Base-by-base conservation (phyloP, 2,797 vertebrate genomes). In the Etheostoma nigrum region DNA sequence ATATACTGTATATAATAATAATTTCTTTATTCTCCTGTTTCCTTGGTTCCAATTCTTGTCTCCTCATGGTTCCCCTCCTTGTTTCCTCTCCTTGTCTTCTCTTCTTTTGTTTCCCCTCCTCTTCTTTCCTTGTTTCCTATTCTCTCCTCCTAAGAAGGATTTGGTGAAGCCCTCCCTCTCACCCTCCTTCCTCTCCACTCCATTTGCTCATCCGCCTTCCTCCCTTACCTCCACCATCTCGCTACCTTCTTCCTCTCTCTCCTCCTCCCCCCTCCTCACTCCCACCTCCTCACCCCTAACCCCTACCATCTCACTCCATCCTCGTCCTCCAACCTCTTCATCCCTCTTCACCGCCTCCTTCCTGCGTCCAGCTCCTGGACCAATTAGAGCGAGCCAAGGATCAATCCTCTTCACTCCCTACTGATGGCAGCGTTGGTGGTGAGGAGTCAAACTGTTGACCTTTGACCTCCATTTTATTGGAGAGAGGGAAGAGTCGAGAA, bases 361-460 rank as follows among this genome's bases (percentile, higher is more conserved):
- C 79, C 94, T 99, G 72, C 95, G 96, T 83, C 95, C 97, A 0
- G 96, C 96, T 47, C 97, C 97, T 0, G 97, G 97, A 65, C 97
- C 97, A 78, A 96, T 99, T 67, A 95, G 97, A 30, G 92, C 96
- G 0, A 95, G 96, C 0, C 95, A 96, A 0, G 94, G 96, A 63
- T 97, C 98, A 5, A 96, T 99, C 68, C 96, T 99, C 66, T 99
- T 98, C 76, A 86, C 96, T 2, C 98, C 97, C 0, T 98, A 99
- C 92, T 99, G 85, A 96, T 25, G 59, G 40, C 33, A 42, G 18
- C 0, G 69, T 33, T 1, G 7, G 13, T 1, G 6, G n/a, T 5
- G 19, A 47, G 62, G 63, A 64, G 10, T 70, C 15, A 1, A 78
- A 71, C 60, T 4, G 71, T 54, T 73, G 54, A 76, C 55, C 15